Base-by-base conservation (phyloP, 2,888 invertebrate genomes). In the Callinectes sapidus region DNA sequence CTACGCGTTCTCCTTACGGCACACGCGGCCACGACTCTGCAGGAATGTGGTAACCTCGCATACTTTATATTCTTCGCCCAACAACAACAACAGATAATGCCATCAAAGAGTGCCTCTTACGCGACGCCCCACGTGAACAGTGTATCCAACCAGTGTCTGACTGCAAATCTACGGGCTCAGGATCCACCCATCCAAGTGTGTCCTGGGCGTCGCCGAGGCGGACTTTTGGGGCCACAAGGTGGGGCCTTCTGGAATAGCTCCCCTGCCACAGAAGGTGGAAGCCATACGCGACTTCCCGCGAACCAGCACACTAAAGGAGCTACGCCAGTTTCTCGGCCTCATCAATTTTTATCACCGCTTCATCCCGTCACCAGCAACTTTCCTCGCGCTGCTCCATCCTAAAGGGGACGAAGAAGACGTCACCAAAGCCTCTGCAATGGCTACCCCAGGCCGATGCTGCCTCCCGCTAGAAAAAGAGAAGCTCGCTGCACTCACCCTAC, bases 101-200 rank as follows among this genome's bases (percentile, higher is more conserved):
- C 66, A 66, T 3, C 66, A 14, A 3, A 8, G 66, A 8, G 13
- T 3, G 18, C 18, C 13, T 8, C 23, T 66, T 18, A 66, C 66
- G 3, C 66, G 66, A n/a, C n/a, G n/a, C n/a, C n/a, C n/a, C n/a
- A n/a, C n/a, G n/a, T n/a, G n/a, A n/a, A n/a, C n/a, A n/a, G n/a
- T n/a, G n/a, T n/a, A n/a, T n/a, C 18, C 66, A 14, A 3, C 66
- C 8, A 18, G 23, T 3, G 18, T 66, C 3, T 23, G 66, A 23
- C 18, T 23, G 8, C 13, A 66, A 66, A 23, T n/a, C n/a, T n/a
- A n/a, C n/a, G n/a, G n/a, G n/a, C n/a, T n/a, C n/a, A n/a, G n/a
- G n/a, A 66, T 66, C 66, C 66, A 66, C 66, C 66, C 66, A 3
- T 14, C 13, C 5, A 93, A 93, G 48, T 93, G 92, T n/a, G 16